A percentile compares a stretch with the other conserved stretches of the same genome.
Conservation (phyloP, 2,797 vertebrate genomes). For the Monodelphis domestica region DNA sequence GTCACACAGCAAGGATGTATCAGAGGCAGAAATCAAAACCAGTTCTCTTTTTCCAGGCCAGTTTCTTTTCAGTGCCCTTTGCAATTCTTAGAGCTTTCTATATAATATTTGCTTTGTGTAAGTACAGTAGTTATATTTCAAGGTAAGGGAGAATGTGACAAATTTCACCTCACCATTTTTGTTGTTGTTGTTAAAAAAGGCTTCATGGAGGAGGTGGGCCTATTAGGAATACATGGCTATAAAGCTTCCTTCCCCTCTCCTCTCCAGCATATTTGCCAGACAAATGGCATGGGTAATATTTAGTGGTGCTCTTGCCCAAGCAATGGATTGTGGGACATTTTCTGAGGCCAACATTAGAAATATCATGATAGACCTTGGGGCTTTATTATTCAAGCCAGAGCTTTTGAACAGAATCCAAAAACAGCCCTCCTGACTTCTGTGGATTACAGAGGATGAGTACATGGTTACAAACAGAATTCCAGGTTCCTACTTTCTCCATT, state of each 20-base stretch:
- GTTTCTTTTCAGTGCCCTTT: not conserved
- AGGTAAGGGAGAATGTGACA: not conserved
- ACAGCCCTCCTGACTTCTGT: too few species aligned
- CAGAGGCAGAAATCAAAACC: not conserved
- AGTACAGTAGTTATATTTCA: not conserved
- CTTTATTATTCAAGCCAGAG: not conserved
- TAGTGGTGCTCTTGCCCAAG: not conserved
- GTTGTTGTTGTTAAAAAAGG: conserved; percentile 16
- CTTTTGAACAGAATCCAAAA: not conserved
- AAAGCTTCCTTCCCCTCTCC: not conserved
- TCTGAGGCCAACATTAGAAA: not conserved
- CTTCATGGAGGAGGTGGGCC: conserved; percentile 12
- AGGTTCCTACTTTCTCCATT: not conserved
- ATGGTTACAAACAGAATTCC: not conserved
- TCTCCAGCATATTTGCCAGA: not conserved
- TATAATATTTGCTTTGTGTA: not conserved
- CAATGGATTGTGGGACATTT: not conserved
- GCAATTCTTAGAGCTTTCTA: not conserved
- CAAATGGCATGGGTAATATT: not conserved
- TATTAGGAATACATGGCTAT: not conserved
- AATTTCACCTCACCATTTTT: not conserved
- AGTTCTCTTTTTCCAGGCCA: not conserved
- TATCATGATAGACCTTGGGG: not conserved
- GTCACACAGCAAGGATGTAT: not conserved
- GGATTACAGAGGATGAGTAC: not conserved